Evolutionary conservation across 30 jellyfish, hydroid and myxozoan genomes (phyloP), one percentile per base, ranked within the genome.

Genomic region (Cassiopea xamachana): DNA sequence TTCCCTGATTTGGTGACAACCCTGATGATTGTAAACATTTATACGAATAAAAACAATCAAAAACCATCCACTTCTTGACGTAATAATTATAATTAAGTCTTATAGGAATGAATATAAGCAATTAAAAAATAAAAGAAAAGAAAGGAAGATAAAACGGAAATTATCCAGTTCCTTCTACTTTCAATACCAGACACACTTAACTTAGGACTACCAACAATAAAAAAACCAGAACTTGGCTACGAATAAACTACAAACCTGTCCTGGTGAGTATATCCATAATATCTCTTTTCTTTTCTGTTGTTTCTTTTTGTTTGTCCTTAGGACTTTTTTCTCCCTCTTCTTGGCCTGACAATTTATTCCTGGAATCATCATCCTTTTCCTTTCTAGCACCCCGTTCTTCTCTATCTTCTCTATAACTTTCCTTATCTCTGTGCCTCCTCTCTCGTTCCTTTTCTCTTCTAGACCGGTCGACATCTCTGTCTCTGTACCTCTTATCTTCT

Each of bases 221-320:
- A 55, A 10, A 10, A 55, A 55, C 12, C 64, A 55, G 7, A 55
- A 55, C 64, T 55, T 6, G 7, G 64, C 7, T 55, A 55, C 7
- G 64, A 55, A 55, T 55, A 55, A 55, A 13, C 39, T 9, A 47
- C 69, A 46, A 46, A 95, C 99, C 99, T 70, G 99, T 90, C 74
- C 94, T 82, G 73, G 99, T 95, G 68, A 95, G 90, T 18, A 91
- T 87, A 84, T 95, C 99, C 79, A 80, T 80, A 50, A 84, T 71
- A 79, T 97, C 82, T 72, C 91, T 95, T 74, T 88, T 87, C 81
- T 87, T 80, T 73, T 81, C 91, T 27, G 70, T 48, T 55, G 51
- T 67, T 45, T 43, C 86, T 62, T 90, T 91, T 48, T 82, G 69
- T 58, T 59, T 76, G 47, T 81, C 77, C 58, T 55, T 61, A 1